A percentile compares a stretch with the other conserved stretches of the same genome.
phyloP scores from a whole-genome alignment of 2,113 vertebrate genomes.

The Varanus salvator region DNA sequence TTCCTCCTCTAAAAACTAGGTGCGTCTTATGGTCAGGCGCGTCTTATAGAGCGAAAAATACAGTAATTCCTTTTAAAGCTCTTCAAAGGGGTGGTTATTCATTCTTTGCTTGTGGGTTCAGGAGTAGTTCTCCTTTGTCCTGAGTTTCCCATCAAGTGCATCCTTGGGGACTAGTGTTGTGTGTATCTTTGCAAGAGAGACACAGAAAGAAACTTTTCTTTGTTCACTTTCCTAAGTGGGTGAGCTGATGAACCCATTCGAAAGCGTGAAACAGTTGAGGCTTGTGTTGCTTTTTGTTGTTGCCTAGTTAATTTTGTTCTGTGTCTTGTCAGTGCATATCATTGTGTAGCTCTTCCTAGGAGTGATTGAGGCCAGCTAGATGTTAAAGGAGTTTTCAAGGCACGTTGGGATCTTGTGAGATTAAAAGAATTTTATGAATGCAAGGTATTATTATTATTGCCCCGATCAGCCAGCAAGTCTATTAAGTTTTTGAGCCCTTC shows the following conservation, averaged over 20 bases:
- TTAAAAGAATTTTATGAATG: slow-evolving; percentile 29
- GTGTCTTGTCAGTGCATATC: slow-evolving; percentile 5
- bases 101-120: too few species aligned
- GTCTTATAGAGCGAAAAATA: too few species aligned
- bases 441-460: slow-evolving; percentile 24
- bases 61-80: too few species aligned
- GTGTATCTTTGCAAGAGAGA: too few species aligned
- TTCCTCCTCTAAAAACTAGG: too few species aligned
- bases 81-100: too few species aligned
- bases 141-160: too few species aligned
- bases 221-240: too few species aligned
- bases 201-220: too few species aligned
- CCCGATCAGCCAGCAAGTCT: slow-evolving; percentile 22
- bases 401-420: slow-evolving; percentile 21
- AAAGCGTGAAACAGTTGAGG: neutral
- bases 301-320: neutral
- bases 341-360: slow-evolving; percentile 5
- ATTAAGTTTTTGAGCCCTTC: slow-evolving; percentile 21
- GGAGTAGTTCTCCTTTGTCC: too few species aligned
- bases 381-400: slow-evolving; percentile 18
- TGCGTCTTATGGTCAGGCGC: too few species aligned
- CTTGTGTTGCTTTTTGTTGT: neutral
- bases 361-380: slow-evolving; percentile 21
- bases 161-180: too few species aligned
- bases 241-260: neutral